These are phyloP conservation scores for Brachionus calyciflorus DNA, from an alignment of 1,140 invertebrate genomes.

Conservation along the genomic window DNA sequence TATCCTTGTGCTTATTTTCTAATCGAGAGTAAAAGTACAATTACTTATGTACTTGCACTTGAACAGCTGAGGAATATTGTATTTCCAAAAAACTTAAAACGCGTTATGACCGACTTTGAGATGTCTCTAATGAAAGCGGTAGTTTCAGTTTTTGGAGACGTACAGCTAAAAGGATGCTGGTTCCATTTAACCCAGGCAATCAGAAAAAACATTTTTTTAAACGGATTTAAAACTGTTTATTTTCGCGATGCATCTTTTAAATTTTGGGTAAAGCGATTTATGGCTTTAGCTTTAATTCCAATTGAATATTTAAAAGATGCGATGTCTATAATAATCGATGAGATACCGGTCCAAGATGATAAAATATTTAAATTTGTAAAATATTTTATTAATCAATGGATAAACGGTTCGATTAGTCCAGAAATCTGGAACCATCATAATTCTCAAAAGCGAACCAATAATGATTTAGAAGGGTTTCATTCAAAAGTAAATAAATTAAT, in stretches of 20 bases:
- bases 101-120: neutral
- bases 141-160: neutral
- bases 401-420: neutral
- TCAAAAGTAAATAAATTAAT: neutral
- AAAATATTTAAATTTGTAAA: neutral
- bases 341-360: neutral
- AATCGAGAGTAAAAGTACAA: neutral
- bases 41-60: neutral
- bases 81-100: slow-evolving; percentile 6
- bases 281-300: neutral
- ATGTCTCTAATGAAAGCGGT: neutral
- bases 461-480: slow-evolving; percentile 4
- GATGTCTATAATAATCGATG: neutral
- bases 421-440: neutral
- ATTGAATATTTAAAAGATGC: neutral
- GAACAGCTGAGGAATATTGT: neutral
- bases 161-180: slow-evolving; percentile 9
- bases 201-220: slow-evolving; percentile 1
- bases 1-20: neutral
- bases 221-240: neutral
- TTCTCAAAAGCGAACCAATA: slow-evolving; percentile 4
- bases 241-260: neutral
- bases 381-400: slow-evolving; percentile 11
- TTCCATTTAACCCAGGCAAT: slow-evolving; percentile 7
- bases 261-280: slow-evolving; percentile 20